phyloP scores from a whole-genome alignment of 2,113 vertebrate species.

The Pituophis catenifer region DNA sequence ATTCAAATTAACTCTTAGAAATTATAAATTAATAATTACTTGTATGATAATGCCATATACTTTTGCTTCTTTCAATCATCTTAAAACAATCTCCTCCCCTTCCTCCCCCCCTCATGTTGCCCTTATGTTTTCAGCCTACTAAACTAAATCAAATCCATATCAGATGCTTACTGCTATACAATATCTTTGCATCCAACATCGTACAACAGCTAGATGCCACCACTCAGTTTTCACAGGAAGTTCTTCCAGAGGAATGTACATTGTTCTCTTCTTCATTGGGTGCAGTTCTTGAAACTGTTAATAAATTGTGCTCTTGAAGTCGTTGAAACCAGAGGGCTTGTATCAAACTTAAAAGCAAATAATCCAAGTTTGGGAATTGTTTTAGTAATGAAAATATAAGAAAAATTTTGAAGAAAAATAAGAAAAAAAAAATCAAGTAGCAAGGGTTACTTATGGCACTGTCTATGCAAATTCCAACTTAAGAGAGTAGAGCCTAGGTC shows the following conservation, averaged over 20 bases:
- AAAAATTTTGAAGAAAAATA: neutral
- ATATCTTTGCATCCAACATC: neutral
- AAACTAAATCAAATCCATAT: neutral
- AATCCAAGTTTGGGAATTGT: no score
- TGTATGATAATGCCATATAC: neutral
- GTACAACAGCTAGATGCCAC: no score
- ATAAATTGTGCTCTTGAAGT: neutral
- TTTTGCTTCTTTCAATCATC: neutral
- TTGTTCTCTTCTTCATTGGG: neutral
- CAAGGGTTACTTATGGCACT: neutral
- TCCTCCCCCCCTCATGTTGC: neutral
- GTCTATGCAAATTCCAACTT: neutral
- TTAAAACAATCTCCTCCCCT: no score
- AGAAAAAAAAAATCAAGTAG: neutral
- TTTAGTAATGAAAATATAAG: neutral
- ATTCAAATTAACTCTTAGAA: neutral
- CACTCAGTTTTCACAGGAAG: neutral
- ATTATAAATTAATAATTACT: no score
- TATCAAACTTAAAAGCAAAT: neutral
- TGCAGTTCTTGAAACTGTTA: neutral
- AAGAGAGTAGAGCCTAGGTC: neutral
- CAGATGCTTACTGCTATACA: neutral
- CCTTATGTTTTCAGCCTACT: neutral
- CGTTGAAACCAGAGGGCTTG: neutral
- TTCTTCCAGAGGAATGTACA: neutral